Evolutionary conservation across 2,797 vertebrate species (phyloP).

Genomic region (Argentina silus): DNA sequence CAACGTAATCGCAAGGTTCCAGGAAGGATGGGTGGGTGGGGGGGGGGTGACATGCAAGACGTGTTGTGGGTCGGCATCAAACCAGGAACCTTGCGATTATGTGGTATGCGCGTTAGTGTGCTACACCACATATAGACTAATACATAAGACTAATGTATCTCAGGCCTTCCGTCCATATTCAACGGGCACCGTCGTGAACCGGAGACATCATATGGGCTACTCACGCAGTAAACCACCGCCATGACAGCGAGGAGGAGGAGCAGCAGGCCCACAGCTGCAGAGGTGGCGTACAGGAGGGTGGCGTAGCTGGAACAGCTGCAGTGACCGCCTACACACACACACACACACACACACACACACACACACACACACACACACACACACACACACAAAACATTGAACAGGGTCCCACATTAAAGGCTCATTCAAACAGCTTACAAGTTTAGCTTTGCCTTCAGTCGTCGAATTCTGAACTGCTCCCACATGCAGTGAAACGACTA

Average conservation of each 20-base stretch:
- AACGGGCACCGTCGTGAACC: background rate
- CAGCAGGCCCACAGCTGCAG: slow-evolving; percentile 59
- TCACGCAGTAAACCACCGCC: slow-evolving; percentile 55
- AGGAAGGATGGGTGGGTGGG: too few relatives aligned
- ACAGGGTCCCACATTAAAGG: too few relatives aligned
- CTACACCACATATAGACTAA: too few relatives aligned
- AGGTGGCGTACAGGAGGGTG: slow-evolving; percentile 68
- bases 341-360: background rate
- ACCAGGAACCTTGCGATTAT: too few relatives aligned
- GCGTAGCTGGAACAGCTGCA: slow-evolving; percentile 65
- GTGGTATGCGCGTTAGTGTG: too few relatives aligned
- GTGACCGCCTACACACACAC: slow-evolving; percentile 24
- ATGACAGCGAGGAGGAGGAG: slow-evolving; percentile 51
- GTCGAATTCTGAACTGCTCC: too few relatives aligned
- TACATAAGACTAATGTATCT: too few relatives aligned
- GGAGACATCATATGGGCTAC: slow-evolving; percentile 29
- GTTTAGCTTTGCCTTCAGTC: too few relatives aligned
- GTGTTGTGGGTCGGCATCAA: too few relatives aligned
- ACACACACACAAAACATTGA: background rate
- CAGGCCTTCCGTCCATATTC: background rate
- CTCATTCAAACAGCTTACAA: too few relatives aligned
- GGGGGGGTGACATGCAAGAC: too few relatives aligned
- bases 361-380: background rate
- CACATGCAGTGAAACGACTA: too few relatives aligned
- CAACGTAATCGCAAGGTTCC: background rate